Evolutionary conservation across 2,113 vertebrate species (phyloP), one percentile per base, ranked within the genome.

Genomic region (Chaetodon auriga): DNA sequence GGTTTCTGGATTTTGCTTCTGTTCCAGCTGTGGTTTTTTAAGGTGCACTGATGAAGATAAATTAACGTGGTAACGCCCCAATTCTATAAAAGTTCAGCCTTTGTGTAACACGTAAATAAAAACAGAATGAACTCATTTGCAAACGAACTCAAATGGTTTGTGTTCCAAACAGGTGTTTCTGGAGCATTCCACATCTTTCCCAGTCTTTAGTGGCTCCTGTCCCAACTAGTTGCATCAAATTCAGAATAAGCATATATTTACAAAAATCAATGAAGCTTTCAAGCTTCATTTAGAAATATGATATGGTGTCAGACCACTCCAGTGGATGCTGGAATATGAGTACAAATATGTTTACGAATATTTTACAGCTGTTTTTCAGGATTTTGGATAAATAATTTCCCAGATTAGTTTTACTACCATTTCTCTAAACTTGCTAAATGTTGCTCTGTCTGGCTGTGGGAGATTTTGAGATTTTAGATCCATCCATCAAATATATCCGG

Each of bases 1-100:
- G 66, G 82, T 83, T 87, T 74, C 77, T 79, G 54, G 54, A 61
- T 43, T 90, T 65, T 51, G 55, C 68, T n/a, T 45, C 23, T 35
- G 7, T 19, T 55, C 57, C 38, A 66, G 46, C 57, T 75, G 25
- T 45, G 69, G 70, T 70, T 77, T 86, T 63, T 75, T 21, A 71
- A 64, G 48, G 55, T 78, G 58, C 23, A 21, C 53, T 30, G 45
- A 71, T 78, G 55, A 75, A 78, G 78, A 81, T 79, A 43, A 25
- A 75, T 58, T 61, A 8, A 25, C 36, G 57, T 12, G 7, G 7
- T 49, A 13, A 41, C 15, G 0, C 3, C 30, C 30, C 30, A 3
- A 30, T 30, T 30, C 30, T 3, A 30, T 2, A 30, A 30, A 30
- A 30, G 30, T 30, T 30, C 30, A 30, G 30, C 1, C 30, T 30